phyloP scores from a whole-genome alignment of 2,797 vertebrate species.

The Crenichthys baileyi region DNA sequence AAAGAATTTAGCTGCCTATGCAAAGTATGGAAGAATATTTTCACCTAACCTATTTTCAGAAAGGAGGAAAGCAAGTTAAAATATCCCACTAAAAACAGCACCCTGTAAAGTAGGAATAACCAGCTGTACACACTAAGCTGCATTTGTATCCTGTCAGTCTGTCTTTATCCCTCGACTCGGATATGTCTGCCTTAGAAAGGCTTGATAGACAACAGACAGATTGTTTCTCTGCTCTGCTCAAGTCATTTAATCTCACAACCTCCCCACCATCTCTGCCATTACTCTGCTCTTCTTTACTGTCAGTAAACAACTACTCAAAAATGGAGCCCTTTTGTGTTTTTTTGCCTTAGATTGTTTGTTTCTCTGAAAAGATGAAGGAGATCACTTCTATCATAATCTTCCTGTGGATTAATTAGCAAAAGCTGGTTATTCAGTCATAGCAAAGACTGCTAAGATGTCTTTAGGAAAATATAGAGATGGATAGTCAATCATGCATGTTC shows the following conservation, averaged over 20 bases:
- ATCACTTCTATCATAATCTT: conserved; percentile 21
- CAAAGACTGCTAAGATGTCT: background rate
- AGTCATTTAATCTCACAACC: conserved; percentile 35
- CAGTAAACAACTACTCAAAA: conserved; percentile 11
- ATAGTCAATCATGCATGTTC: background rate
- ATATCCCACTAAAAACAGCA: background rate
- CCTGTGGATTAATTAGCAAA: background rate
- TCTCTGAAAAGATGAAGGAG: conserved; percentile 27
- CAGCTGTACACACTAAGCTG: conserved; percentile 2
- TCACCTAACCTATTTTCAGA: background rate
- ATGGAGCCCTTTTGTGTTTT: background rate
- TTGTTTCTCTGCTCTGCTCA: conserved; percentile 24
- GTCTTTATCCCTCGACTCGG: background rate
- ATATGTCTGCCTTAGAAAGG: conserved; percentile 11
- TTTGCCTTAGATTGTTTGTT: conserved; percentile 49
- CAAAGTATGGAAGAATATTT: background rate
- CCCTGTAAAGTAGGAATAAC: background rate
- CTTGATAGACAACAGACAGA: conserved; percentile 27
- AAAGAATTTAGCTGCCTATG: background rate
- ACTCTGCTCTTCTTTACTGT: conserved; percentile 18
- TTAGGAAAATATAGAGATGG: background rate
- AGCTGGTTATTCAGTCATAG: background rate
- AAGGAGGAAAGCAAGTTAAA: background rate
- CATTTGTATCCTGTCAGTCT: background rate
- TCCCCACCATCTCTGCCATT: conserved; percentile 27